Percentiles rank a stretch among this genome's conserved stretches.
Conservation (phyloP, 1,140 invertebrate genomes). For the Aricia agestis region DNA sequence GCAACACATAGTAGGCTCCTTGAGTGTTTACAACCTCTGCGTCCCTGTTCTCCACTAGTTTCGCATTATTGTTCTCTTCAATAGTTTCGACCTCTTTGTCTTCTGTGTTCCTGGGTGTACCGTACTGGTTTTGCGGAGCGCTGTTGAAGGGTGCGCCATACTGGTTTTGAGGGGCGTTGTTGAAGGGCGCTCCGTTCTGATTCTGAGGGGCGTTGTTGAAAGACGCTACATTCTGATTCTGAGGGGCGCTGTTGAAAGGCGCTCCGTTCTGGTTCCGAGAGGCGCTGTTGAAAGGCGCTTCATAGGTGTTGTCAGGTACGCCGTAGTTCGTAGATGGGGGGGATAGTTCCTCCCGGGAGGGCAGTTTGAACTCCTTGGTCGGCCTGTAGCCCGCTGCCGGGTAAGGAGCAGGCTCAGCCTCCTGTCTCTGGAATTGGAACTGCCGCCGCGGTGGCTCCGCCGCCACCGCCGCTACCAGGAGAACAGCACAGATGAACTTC, state of each 20-base stretch:
- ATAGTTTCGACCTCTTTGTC: slow-evolving; percentile 34
- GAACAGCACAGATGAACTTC: slow-evolving; percentile 52
- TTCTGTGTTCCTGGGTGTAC: slow-evolving; percentile 33
- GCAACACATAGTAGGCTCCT: slow-evolving; percentile 61
- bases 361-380: slow-evolving; percentile 56
- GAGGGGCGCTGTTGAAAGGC: slow-evolving; percentile 40
- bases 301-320: slow-evolving; percentile 60
- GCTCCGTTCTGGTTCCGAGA: slow-evolving; percentile 53
- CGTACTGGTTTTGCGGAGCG: slow-evolving; percentile 54
- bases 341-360: slow-evolving; percentile 46
- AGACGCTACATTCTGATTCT: slow-evolving; percentile 47
- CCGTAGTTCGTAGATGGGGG: slow-evolving; percentile 60
- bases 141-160: slow-evolving; percentile 43
- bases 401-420: slow-evolving; percentile 53
- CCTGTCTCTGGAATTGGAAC: slow-evolving; percentile 46
- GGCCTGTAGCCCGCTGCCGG: slow-evolving; percentile 62
- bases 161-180: slow-evolving; percentile 46
- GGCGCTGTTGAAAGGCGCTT: slow-evolving; percentile 49
- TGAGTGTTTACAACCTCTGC: slow-evolving; percentile 50
- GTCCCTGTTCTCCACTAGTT: slow-evolving; percentile 47
- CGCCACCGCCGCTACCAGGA: slow-evolving; percentile 45
- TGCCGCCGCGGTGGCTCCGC: slow-evolving; percentile 56
- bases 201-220: slow-evolving; percentile 41
- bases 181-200: slow-evolving; percentile 43
- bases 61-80: slow-evolving; percentile 41